phyloP scores from a whole-genome alignment of 92 coral and sea anemone species.

The Actinernus sp. region DNA sequence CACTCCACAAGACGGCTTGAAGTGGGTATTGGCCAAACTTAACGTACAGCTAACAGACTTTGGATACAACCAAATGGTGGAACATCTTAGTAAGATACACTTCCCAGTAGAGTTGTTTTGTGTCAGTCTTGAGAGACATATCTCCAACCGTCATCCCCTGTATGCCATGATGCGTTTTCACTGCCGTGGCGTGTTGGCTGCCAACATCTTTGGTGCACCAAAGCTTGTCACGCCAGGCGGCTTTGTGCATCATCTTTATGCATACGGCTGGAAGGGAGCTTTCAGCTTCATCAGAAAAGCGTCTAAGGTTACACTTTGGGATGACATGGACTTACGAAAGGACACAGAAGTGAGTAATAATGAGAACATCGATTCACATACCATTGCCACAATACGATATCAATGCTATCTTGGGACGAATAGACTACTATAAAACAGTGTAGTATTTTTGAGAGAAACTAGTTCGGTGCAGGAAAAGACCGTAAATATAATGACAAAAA shows the following conservation, averaged over 20 bases:
- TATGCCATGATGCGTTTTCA: constrained; percentile 64
- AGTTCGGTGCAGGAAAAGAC: too few species aligned
- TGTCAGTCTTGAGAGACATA: constrained; percentile 46
- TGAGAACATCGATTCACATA: too few species aligned
- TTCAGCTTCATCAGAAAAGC: constrained; percentile 49
- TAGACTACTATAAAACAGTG: too few species aligned
- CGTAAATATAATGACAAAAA: too few species aligned
- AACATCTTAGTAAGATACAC: constrained; percentile 70
- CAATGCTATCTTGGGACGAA: too few species aligned
- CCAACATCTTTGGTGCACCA: constrained; percentile 77
- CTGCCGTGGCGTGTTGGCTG: constrained; percentile 68
- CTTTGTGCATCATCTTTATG: constrained; percentile 68
- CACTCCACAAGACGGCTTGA: constrained; percentile 51
- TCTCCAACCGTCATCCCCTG: constrained; percentile 69
- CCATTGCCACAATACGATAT: too few species aligned
- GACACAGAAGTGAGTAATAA: constrained; percentile 76
- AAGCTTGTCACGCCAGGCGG: constrained; percentile 39
- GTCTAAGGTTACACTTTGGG: constrained; percentile 64
- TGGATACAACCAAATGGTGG: constrained; percentile 52
- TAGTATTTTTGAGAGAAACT: too few species aligned
- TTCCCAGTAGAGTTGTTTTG: constrained; percentile 65
- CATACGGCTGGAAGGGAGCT: constrained; percentile 78
- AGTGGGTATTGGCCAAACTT: constrained; percentile 63
- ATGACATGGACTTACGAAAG: constrained; percentile 70
- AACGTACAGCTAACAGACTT: constrained; percentile 62